phyloP scores from a whole-genome alignment of 1,140 invertebrate genomes.

The Leguminivora glycinivorella region DNA sequence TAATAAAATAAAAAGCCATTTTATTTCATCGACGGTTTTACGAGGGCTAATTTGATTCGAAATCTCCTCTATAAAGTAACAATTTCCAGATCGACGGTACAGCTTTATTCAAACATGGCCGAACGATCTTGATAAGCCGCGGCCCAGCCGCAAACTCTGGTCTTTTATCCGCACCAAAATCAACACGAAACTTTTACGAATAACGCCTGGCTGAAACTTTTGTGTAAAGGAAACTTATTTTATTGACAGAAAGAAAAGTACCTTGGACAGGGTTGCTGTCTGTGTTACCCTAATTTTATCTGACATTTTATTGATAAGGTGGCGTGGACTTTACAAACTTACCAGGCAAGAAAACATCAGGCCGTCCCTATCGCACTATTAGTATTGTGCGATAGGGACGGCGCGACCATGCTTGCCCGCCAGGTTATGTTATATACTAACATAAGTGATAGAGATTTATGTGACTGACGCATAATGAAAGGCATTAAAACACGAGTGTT shows the following conservation, averaged over 20 bases:
- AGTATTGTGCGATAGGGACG: too few relatives aligned
- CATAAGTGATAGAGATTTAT: too few relatives aligned
- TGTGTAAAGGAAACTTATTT: constrained; percentile 12
- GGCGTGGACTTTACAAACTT: too few relatives aligned
- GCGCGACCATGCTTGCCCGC: too few relatives aligned
- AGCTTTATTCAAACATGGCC: constrained; percentile 18
- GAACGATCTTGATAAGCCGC: constrained; percentile 13
- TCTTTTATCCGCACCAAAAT: constrained; percentile 26
- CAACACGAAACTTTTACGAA: constrained; percentile 27
- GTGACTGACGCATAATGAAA: too few relatives aligned
- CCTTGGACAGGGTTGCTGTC: neutral
- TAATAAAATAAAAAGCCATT: neutral
- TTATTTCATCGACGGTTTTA: constrained; percentile 9
- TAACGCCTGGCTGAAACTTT: constrained; percentile 21
- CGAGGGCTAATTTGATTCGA: constrained; percentile 4
- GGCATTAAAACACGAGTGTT: too few relatives aligned
- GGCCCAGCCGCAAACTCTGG: constrained; percentile 16
- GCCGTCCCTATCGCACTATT: too few relatives aligned
- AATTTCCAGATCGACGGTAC: neutral
- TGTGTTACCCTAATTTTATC: neutral
- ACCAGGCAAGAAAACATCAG: too few relatives aligned
- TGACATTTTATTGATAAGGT: neutral
- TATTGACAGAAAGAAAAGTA: constrained; percentile 11
- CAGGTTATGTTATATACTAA: too few relatives aligned
- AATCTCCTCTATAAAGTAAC: constrained; percentile 10